A percentile compares a stretch with the other conserved stretches of the same genome.
phyloP scores from a whole-genome alignment of 2,888 invertebrate species.

The Macrophya alboannulata region DNA sequence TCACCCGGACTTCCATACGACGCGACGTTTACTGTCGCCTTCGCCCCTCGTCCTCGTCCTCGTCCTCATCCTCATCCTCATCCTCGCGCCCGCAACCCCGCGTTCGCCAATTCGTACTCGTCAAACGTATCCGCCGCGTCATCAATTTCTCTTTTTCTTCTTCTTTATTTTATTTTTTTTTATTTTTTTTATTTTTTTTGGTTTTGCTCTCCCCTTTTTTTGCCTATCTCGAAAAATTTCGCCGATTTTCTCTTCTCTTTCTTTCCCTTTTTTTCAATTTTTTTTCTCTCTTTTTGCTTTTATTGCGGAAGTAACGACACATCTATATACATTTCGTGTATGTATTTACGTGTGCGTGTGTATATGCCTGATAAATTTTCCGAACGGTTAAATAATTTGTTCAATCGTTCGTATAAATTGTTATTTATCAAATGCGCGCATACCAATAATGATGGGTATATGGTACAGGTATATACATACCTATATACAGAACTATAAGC shows the following conservation, averaged over 20 bases:
- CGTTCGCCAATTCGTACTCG: slow-evolving; percentile 63
- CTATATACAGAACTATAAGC: no score
- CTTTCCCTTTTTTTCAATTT: neutral
- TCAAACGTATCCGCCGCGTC: slow-evolving; percentile 59
- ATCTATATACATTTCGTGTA: no score
- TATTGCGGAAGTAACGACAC: no score
- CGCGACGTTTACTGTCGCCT: slow-evolving; percentile 49
- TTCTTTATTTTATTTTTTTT: neutral
- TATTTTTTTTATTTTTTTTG: neutral
- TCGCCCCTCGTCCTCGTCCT: neutral
- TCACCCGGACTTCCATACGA: slow-evolving; percentile 34
- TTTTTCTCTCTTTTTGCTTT: neutral
- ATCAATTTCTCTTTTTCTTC: slow-evolving; percentile 1
- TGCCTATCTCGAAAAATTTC: neutral
- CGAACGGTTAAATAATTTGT: neutral
- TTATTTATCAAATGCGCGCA: neutral
- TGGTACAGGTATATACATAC: neutral
- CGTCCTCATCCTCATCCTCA: neutral
- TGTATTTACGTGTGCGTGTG: no score
- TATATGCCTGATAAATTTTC: neutral
- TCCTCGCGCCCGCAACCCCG: slow-evolving; percentile 26
- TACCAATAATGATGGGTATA: no score
- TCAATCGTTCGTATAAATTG: neutral
- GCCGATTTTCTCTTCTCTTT: neutral
- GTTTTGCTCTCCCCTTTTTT: neutral